Conservation (phyloP, 2,113 vertebrate genomes). For the Progne subis region DNA sequence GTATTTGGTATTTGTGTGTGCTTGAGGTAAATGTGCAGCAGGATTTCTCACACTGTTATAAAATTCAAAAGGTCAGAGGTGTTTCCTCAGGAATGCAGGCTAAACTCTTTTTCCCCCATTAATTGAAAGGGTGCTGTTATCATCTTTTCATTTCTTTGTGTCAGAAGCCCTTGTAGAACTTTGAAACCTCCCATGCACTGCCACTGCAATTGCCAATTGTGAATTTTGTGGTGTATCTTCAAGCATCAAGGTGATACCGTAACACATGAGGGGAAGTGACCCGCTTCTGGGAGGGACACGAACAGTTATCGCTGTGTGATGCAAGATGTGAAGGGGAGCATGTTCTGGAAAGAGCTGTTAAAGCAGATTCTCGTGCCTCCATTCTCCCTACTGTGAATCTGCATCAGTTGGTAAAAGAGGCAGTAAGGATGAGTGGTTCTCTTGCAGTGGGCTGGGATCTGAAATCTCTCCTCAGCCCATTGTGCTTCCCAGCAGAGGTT, state of each 20-base stretch:
- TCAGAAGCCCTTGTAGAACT: neutral
- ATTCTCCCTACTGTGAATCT: neutral
- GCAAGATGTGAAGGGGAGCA: neutral
- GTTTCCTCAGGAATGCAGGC: neutral
- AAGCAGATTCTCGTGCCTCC: neutral
- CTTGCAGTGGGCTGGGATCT: neutral
- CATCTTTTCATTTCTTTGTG: neutral
- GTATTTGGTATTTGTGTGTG: neutral
- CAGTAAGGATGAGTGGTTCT: neutral
- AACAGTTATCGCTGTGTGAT: neutral
- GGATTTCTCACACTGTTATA: neutral
- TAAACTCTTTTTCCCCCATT: neutral
- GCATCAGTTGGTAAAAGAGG: neutral
- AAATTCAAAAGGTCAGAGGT: neutral
- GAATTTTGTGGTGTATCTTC: neutral
- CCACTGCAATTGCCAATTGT: neutral
- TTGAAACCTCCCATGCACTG: neutral
- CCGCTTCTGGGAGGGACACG: accelerated
- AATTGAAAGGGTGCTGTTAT: neutral
- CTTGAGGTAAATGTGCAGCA: neutral
- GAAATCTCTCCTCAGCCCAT: neutral
- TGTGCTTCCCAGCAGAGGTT: neutral
- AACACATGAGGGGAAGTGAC: neutral
- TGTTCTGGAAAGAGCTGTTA: neutral
- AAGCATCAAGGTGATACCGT: neutral